phyloP scores from a whole-genome alignment of 2,888 invertebrate species.

The Melieria omissa region DNA sequence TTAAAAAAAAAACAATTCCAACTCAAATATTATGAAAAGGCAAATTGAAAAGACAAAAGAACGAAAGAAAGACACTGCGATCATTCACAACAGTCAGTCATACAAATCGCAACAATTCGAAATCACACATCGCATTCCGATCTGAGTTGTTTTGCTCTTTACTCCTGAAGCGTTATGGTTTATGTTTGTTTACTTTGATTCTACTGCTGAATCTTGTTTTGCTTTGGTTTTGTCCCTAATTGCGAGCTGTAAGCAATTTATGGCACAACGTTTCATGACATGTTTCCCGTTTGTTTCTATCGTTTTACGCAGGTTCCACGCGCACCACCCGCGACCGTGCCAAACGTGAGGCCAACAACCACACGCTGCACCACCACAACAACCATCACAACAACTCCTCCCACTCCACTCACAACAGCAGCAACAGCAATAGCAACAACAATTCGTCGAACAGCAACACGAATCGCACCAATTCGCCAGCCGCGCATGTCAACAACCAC shows the following conservation, averaged over 20 bases:
- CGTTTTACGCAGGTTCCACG: slow-evolving; percentile 56
- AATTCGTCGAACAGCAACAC: slow-evolving; percentile 20
- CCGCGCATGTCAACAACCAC: slow-evolving; percentile 39
- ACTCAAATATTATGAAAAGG: background rate
- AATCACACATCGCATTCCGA: background rate
- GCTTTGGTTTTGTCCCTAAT: too few relatives aligned
- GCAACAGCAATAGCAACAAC: slow-evolving; percentile 27
- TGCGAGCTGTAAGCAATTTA: too few relatives aligned
- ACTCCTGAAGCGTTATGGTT: background rate
- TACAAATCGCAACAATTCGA: background rate
- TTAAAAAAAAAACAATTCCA: background rate
- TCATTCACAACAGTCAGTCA: background rate
- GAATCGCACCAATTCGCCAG: slow-evolving; percentile 46
- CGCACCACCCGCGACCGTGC: slow-evolving; percentile 66
- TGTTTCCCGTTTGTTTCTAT: slow-evolving; percentile 13
- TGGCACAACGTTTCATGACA: too few relatives aligned
- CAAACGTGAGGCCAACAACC: slow-evolving; percentile 64
- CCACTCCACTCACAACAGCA: slow-evolving; percentile 27
- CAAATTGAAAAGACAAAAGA: background rate
- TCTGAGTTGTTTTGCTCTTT: too few relatives aligned
- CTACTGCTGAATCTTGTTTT: too few relatives aligned
- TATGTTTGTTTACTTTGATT: background rate
- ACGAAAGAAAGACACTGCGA: background rate
- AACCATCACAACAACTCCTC: slow-evolving; percentile 11
- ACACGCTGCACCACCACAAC: slow-evolving; percentile 42